phyloP scores from a whole-genome alignment of 1,140 invertebrate species.

The Aricia agestis region DNA sequence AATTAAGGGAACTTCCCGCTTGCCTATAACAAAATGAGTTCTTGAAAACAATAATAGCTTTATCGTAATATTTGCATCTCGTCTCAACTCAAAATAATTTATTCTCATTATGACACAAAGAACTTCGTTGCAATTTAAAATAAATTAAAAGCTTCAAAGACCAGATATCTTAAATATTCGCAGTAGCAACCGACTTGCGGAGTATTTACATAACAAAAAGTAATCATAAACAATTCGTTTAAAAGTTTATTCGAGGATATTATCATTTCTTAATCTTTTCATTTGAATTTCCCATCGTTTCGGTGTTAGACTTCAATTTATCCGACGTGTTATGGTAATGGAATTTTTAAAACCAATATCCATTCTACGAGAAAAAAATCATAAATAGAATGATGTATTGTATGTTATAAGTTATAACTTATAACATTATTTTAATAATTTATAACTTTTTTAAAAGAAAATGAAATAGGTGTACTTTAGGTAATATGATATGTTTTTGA shows the following conservation, averaged over 20 bases:
- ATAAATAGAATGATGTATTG: too few relatives aligned
- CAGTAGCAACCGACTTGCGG: background rate
- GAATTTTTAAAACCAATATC: too few relatives aligned
- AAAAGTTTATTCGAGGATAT: background rate
- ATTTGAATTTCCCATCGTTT: background rate
- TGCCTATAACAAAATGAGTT: too few relatives aligned
- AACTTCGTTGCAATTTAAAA: background rate
- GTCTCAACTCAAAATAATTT: background rate
- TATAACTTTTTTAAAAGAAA: too few relatives aligned
- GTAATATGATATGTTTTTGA: too few relatives aligned
- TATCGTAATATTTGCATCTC: background rate
- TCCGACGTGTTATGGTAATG: background rate
- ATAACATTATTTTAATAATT: too few relatives aligned
- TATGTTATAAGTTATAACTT: too few relatives aligned
- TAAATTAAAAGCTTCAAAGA: constrained; percentile 2
- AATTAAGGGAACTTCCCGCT: too few relatives aligned
- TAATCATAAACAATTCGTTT: constrained; percentile 11
- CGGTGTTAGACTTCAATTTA: background rate
- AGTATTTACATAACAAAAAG: constrained; percentile 2
- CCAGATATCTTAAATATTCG: background rate
- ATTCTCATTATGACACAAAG: constrained; percentile 10
- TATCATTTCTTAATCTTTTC: constrained; percentile 6
- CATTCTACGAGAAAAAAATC: too few relatives aligned
- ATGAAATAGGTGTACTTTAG: too few relatives aligned
- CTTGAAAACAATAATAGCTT: too few relatives aligned